Evolutionary conservation across 2,797 vertebrate species (phyloP).

Genomic region (Acanthopagrus latus): DNA sequence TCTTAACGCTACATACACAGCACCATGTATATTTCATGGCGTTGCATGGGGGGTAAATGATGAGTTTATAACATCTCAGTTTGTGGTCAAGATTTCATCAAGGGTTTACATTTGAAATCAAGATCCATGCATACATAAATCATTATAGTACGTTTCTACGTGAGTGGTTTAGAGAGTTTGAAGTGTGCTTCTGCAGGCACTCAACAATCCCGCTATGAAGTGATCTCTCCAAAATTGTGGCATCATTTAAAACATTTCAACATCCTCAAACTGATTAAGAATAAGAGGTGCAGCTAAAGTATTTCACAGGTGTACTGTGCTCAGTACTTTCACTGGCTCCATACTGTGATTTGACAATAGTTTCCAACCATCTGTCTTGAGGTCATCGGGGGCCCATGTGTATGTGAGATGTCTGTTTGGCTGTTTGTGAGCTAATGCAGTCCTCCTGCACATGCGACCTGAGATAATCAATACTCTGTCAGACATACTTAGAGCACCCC

Average conservation of each 20-base stretch:
- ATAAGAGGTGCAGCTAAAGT: too few species aligned
- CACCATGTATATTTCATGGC: background rate
- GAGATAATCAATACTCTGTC: conserved; percentile 77
- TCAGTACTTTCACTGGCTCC: background rate
- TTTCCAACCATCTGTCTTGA: conserved; percentile 45
- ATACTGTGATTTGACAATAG: conserved; percentile 45
- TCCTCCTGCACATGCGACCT: conserved; percentile 67
- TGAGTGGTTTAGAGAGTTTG: background rate
- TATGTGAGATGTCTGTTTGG: conserved; percentile 51
- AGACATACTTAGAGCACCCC: conserved; percentile 67
- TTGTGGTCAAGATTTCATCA: background rate
- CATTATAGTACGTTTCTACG: background rate
- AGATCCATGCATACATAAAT: background rate
- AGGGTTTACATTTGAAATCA: background rate
- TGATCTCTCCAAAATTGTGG: background rate
- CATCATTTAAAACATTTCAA: background rate
- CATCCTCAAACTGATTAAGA: background rate
- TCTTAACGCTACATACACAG: background rate
- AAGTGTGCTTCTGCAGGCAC: background rate
- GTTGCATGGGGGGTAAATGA: background rate
- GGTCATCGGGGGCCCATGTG: conserved; percentile 40
- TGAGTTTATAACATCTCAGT: background rate
- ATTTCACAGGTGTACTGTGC: background rate
- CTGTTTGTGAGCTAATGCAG: conserved; percentile 53
- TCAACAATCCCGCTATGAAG: background rate